phyloP scores from a whole-genome alignment of 2,797 vertebrate genomes.

The Lerista edwardsae region DNA sequence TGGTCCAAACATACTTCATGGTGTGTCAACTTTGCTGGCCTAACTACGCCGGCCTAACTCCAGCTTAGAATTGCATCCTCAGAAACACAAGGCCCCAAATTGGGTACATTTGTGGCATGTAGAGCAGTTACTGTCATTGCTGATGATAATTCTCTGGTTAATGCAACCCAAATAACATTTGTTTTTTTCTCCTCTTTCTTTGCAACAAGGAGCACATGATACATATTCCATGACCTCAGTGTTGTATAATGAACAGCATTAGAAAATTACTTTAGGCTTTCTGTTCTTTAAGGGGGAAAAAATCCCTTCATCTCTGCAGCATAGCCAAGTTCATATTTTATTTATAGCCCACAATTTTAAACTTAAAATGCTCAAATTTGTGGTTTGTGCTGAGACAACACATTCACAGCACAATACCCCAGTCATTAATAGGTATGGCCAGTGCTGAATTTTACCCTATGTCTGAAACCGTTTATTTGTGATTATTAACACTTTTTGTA shows the following conservation, averaged over 20 bases:
- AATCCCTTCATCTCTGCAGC: neutral
- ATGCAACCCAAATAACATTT: neutral
- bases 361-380: conserved; percentile 26
- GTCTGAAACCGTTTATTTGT: conserved; percentile 26
- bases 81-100: neutral
- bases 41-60: too few relatives aligned
- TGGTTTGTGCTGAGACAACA: neutral
- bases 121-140: neutral
- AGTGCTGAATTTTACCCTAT: conserved; percentile 13
- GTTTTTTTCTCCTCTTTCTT: neutral
- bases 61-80: neutral
- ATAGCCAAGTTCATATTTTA: neutral
- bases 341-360: conserved; percentile 10
- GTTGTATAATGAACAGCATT: neutral
- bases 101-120: neutral
- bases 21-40: too few relatives aligned
- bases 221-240: neutral
- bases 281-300: conserved; percentile 6
- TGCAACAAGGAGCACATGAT: neutral
- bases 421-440: conserved; percentile 9
- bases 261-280: conserved; percentile 31
- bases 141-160: neutral
- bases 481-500: conserved; percentile 3
- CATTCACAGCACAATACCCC: neutral
- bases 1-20: too few relatives aligned